Evolutionary conservation across 2,888 invertebrate genomes (phyloP).

Genomic region (Caradrina kadenii): DNA sequence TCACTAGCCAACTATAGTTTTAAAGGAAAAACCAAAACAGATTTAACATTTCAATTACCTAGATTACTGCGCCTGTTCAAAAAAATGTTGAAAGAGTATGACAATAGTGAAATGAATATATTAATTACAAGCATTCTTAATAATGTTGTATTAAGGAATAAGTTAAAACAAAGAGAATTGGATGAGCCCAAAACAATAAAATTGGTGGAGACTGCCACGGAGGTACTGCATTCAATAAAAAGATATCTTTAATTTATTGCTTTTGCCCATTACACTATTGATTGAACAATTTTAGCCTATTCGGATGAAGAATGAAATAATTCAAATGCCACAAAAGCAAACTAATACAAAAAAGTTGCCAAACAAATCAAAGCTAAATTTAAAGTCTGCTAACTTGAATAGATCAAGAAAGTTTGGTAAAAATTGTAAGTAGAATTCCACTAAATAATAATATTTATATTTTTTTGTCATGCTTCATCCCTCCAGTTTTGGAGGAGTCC

Average conservation of each 20-base stretch:
- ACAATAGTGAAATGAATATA: slow-evolving; percentile 83
- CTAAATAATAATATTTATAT: background rate
- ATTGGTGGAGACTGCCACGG: slow-evolving; percentile 74
- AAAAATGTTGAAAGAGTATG: slow-evolving; percentile 77
- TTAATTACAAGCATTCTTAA: slow-evolving; percentile 78
- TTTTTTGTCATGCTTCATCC: no score
- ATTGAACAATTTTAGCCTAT: slow-evolving; percentile 71
- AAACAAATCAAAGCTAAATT: slow-evolving; percentile 67
- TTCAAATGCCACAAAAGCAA: slow-evolving; percentile 74
- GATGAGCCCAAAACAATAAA: slow-evolving; percentile 61
- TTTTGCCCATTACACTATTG: background rate
- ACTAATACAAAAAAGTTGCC: slow-evolving; percentile 54
- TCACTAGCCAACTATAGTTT: slow-evolving; percentile 75
- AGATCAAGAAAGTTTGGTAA: slow-evolving; percentile 59
- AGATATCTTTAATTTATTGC: background rate
- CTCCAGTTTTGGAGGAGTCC: no score
- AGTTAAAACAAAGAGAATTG: slow-evolving; percentile 59
- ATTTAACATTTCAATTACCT: slow-evolving; percentile 72
- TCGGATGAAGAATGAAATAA: slow-evolving; percentile 71
- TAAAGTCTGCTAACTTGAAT: slow-evolving; percentile 49
- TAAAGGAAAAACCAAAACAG: slow-evolving; percentile 70
- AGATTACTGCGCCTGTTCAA: slow-evolving; percentile 75
- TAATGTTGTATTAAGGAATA: slow-evolving; percentile 75
- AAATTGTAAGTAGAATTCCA: slow-evolving; percentile 5
- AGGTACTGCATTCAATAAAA: slow-evolving; percentile 68